Conservation (phyloP, 2,888 invertebrate species). For the Lamproptera curius region DNA sequence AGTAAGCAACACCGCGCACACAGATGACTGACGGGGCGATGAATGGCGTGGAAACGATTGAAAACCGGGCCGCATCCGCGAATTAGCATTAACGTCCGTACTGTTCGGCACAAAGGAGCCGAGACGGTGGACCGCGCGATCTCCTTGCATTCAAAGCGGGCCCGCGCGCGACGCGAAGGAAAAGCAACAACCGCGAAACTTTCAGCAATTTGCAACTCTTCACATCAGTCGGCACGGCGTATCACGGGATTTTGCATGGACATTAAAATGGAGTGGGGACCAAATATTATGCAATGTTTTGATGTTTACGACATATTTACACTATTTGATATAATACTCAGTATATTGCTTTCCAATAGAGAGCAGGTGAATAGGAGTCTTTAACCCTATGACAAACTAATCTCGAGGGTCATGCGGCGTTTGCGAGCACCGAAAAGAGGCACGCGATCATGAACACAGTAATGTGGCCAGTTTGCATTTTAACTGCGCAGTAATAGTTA, state of each 20-base stretch:
- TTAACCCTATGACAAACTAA: constrained; percentile 23
- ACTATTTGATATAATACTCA: constrained; percentile 20
- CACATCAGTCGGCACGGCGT: constrained; percentile 1
- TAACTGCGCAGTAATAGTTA: constrained; percentile 41
- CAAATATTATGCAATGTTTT: constrained; percentile 3
- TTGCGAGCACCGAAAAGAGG: constrained; percentile 39
- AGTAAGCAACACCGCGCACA: constrained; percentile 28
- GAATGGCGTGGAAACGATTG: constrained; percentile 37
- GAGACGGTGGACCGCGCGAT: constrained; percentile 12
- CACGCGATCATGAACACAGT: constrained; percentile 36
- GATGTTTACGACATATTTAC: constrained; percentile 14
- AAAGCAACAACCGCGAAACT: constrained; percentile 10
- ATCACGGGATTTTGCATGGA: neutral
- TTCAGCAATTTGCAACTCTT: constrained; percentile 16
- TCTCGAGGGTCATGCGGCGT: constrained; percentile 29
- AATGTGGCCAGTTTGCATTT: constrained; percentile 36
- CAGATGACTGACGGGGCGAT: constrained; percentile 22
- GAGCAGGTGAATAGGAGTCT: constrained; percentile 26
- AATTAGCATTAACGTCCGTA: constrained; percentile 54
- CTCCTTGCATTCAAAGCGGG: constrained; percentile 13
- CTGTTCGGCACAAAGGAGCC: constrained; percentile 42
- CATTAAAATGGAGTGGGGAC: neutral
- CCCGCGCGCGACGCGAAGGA: constrained; percentile 1
- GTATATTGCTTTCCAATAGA: constrained; percentile 29
- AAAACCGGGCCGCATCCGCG: constrained; percentile 65